Conservation (phyloP, 2,888 invertebrate genomes). For the Cistogaster globosa region DNA sequence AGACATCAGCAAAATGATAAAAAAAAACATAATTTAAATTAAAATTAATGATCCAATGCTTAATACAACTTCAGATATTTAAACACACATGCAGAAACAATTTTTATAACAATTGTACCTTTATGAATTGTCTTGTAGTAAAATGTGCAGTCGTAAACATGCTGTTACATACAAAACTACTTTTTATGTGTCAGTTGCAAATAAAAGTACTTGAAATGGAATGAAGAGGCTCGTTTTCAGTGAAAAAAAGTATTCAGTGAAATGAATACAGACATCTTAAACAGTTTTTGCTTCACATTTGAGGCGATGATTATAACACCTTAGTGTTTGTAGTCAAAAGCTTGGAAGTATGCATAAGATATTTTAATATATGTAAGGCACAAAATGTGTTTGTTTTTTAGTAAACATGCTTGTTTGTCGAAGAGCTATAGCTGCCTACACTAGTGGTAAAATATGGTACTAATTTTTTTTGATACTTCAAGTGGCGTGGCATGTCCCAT, state of each 20-base stretch:
- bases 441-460: too few species aligned
- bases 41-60: slow-evolving; percentile 69
- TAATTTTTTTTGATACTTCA: too few species aligned
- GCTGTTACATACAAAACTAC: slow-evolving; percentile 55
- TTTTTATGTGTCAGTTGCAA: slow-evolving; percentile 66
- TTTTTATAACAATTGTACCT: slow-evolving; percentile 66
- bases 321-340: slow-evolving; percentile 10
- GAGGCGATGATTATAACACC: slow-evolving; percentile 24
- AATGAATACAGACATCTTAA: slow-evolving; percentile 40
- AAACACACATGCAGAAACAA: slow-evolving; percentile 1
- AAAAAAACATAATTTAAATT: slow-evolving; percentile 49
- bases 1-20: slow-evolving; percentile 31
- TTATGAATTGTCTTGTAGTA: slow-evolving; percentile 60
- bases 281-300: not conserved
- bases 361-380: not conserved
- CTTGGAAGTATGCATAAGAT: not conserved
- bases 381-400: too few species aligned
- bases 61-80: slow-evolving; percentile 52
- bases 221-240: slow-evolving; percentile 42
- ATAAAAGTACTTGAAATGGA: slow-evolving; percentile 51
- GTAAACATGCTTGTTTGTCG: too few species aligned
- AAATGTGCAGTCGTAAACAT: slow-evolving; percentile 34
- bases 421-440: too few species aligned
- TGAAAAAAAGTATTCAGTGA: slow-evolving; percentile 32
- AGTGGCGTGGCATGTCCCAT: too few species aligned